A percentile compares a stretch with the other conserved stretches of the same genome.
phyloP scores from a whole-genome alignment of 2,113 vertebrate species.

The Equus quagga region DNA sequence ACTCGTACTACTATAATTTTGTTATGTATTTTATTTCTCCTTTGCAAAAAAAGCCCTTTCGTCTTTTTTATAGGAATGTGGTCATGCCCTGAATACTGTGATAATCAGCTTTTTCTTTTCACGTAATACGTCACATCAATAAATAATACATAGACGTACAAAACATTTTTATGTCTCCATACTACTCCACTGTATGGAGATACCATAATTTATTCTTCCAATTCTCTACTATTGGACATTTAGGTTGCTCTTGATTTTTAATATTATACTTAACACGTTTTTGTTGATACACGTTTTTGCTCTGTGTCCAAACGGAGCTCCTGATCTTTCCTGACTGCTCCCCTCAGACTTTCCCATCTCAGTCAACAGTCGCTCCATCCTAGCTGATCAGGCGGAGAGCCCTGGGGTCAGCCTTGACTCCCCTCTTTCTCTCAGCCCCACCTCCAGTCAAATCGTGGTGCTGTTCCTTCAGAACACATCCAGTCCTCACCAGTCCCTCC shows the following conservation, averaged over 20 bases:
- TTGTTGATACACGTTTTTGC: neutral
- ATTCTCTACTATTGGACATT: neutral
- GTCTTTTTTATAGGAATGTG: neutral
- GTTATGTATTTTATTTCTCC: neutral
- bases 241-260: neutral
- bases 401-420: neutral
- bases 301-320: neutral
- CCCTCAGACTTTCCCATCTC: neutral
- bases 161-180: neutral
- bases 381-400: neutral
- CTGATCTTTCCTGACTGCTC: neutral
- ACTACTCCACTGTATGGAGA: too few relatives aligned
- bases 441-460: neutral
- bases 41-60: neutral
- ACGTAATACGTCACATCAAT: neutral
- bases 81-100: neutral
- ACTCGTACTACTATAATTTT: constrained; percentile 2
- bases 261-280: neutral
- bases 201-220: neutral
- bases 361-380: too few relatives aligned
- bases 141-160: neutral
- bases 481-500: neutral
- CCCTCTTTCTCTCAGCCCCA: neutral
- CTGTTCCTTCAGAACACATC: neutral
- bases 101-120: neutral